These are phyloP conservation scores for Acromyrmex heyeri DNA, from an alignment of 1,140 invertebrate species.

Conservation along the genomic window DNA sequence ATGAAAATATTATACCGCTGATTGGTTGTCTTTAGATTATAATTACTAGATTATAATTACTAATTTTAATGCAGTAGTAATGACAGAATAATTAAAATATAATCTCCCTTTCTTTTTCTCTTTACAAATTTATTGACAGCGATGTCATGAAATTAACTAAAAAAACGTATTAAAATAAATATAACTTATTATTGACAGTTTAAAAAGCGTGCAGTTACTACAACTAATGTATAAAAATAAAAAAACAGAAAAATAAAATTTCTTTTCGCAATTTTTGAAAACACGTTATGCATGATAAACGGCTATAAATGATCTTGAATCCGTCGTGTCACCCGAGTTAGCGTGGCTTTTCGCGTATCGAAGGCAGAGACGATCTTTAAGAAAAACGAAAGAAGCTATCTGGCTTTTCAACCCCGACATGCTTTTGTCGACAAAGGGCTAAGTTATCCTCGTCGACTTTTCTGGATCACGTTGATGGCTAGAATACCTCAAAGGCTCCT, in stretches of 20 bases:
- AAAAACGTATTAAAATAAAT: background rate
- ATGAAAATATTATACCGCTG: background rate
- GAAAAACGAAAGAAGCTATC: constrained; percentile 27
- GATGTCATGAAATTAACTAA: background rate
- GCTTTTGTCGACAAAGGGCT: constrained; percentile 11
- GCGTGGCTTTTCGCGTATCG: background rate
- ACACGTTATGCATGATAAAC: background rate
- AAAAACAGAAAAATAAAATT: background rate
- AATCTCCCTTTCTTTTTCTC: background rate
- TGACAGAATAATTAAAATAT: background rate
- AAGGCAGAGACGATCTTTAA: background rate
- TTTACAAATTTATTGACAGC: background rate
- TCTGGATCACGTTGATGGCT: background rate
- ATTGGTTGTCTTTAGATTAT: background rate
- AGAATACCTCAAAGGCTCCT: constrained; percentile 9
- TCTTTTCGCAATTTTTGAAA: background rate
- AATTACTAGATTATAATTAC: background rate
- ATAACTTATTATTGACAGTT: background rate
- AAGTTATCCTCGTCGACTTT: constrained; percentile 21
- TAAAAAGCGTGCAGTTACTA: background rate
- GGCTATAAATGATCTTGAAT: background rate
- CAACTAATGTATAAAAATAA: background rate
- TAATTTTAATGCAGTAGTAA: background rate
- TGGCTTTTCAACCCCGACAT: constrained; percentile 24
- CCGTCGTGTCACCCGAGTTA: constrained; percentile 3